Conservation (phyloP, 2,797 vertebrate species). For the Gouania willdenowi region DNA sequence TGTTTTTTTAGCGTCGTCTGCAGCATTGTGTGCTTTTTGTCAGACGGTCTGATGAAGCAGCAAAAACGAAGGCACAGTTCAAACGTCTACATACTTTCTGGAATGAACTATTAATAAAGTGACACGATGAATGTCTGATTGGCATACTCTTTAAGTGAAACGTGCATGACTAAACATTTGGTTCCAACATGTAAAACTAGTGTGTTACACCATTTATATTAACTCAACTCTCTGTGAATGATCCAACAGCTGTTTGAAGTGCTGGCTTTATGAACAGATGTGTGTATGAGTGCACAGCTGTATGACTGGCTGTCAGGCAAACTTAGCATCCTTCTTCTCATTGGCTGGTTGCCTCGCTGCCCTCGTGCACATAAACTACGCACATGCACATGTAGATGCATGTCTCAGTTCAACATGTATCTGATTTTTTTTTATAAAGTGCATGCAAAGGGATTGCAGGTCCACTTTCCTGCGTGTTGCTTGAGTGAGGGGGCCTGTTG, state of each 20-base stretch:
- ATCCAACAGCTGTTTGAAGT: conserved; percentile 23
- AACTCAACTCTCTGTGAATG: conserved; percentile 5
- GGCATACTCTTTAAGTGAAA: background rate
- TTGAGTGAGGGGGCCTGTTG: conserved; percentile 46
- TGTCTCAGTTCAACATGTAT: background rate
- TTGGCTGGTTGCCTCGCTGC: conserved; percentile 22
- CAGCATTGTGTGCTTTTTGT: background rate
- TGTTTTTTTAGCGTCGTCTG: no score
- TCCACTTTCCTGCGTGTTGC: conserved; percentile 25
- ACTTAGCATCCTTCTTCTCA: conserved; percentile 37
- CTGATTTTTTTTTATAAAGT: background rate
- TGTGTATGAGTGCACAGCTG: conserved; percentile 36
- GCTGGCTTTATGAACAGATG: conserved; percentile 37
- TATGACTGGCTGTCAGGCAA: conserved; percentile 28
- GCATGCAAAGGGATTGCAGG: conserved; percentile 3
- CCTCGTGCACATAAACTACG: no score
- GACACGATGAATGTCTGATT: background rate
- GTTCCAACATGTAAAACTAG: background rate
- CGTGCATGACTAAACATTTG: background rate
- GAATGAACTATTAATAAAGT: background rate
- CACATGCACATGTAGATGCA: background rate
- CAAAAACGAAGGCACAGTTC: background rate
- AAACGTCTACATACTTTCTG: background rate
- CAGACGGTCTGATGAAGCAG: background rate
- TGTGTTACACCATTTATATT: background rate